These are phyloP conservation scores for Sitodiplosis mosellana DNA, from an alignment of 1,140 invertebrate species.

Conservation along the genomic window DNA sequence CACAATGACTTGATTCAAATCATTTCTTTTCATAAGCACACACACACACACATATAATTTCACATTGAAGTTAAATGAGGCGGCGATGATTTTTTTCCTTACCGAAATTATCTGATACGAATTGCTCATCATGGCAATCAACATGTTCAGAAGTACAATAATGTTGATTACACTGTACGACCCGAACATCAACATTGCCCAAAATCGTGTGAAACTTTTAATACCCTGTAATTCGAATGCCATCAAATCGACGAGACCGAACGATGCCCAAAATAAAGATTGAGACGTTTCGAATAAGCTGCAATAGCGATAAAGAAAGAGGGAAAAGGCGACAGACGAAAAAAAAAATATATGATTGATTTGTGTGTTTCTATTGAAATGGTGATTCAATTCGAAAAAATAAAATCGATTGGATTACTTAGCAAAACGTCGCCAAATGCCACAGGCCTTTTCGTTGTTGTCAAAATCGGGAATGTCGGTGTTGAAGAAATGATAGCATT, in stretches of 20 bases:
- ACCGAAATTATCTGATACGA: slow-evolving; percentile 86
- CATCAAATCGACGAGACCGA: slow-evolving; percentile 73
- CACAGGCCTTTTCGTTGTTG: slow-evolving; percentile 60
- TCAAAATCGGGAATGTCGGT: slow-evolving; percentile 49
- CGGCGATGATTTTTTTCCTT: slow-evolving; percentile 19
- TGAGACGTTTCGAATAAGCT: slow-evolving; percentile 88
- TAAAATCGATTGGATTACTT: slow-evolving; percentile 36
- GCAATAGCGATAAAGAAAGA: slow-evolving; percentile 3
- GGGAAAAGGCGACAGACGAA: neutral
- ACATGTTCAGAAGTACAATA: slow-evolving; percentile 81
- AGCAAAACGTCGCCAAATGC: slow-evolving; percentile 68
- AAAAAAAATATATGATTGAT: too few relatives aligned
- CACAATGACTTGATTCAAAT: too few relatives aligned
- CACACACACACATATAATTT: too few relatives aligned
- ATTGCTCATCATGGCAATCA: slow-evolving; percentile 94
- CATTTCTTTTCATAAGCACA: neutral
- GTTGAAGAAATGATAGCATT: slow-evolving; percentile 56
- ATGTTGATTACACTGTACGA: slow-evolving; percentile 82
- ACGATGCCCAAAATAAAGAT: slow-evolving; percentile 86
- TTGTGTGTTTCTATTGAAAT: too few relatives aligned
- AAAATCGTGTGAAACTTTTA: slow-evolving; percentile 73
- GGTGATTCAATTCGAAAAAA: too few relatives aligned
- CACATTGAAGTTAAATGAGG: too few relatives aligned
- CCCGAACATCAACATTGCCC: slow-evolving; percentile 73
- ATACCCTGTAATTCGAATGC: slow-evolving; percentile 72